Base-by-base conservation (phyloP, 2,888 invertebrate species). In the Synergus japonicus region DNA sequence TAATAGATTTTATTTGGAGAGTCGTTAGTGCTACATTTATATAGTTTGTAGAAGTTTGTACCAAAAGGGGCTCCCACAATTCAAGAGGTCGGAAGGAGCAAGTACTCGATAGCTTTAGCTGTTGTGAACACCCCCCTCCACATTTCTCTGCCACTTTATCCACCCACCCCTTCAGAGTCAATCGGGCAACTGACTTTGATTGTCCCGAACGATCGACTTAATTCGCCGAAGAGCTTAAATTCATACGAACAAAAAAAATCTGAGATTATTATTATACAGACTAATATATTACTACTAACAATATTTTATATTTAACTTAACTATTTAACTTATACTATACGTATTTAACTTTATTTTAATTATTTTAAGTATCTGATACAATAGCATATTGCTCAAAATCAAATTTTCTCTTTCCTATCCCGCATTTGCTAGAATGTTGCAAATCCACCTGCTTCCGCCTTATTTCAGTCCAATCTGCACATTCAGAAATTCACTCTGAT, bases 131-230 rank as follows among this genome's bases (percentile, higher is more conserved):
- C 22, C 22, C 46, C 22, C 60, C 12, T 12, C 49, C 49, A 22
- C 49, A 22, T 49, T 1, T 49, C 22, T 49, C 13, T 29, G 49
- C 15, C 69, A 49, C 29, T 69, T 46, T 22, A 69, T 69, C 46
- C 22, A 49, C 49, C 22, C 29, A 69, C 15, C 29, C 49, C 22
- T 69, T 49, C 29, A 49, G 46, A 49, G 46, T 49, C 29, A 69
- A 69, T 69, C 46, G 67, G 37, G 49, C 69, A 69, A 69, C 69
- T 69, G 29, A 46, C 46, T 69, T 69, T 49, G 49, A 69, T 69
- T 69, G 69, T 69, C 46, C 15, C 46, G 29, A 69, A 69, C 69
- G 69, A 37, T 69, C 29, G 44, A 46, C 29, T 69, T 69, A 69
- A 69, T 67, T 46, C 43, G 22, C 13, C 43, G 18, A 67, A 67